phyloP scores from a whole-genome alignment of 2,888 invertebrate species.

The Thereva unica region DNA sequence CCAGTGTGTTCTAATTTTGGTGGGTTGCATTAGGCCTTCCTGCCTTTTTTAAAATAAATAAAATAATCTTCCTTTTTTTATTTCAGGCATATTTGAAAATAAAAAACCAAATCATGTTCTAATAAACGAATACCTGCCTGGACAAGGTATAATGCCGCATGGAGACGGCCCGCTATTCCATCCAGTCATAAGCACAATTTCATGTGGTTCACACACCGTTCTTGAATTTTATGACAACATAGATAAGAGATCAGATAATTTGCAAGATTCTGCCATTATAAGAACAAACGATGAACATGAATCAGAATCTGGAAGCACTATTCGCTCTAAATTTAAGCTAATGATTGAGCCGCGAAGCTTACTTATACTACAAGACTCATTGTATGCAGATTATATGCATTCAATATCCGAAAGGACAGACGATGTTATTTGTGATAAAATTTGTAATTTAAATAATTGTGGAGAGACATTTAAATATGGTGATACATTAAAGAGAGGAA shows the following conservation, averaged over 20 bases:
- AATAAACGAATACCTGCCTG: conserved; percentile 90
- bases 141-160: conserved; percentile 97
- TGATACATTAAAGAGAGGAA: conserved; percentile 71
- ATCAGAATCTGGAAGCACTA: neutral
- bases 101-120: conserved; percentile 88
- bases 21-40: too few species aligned
- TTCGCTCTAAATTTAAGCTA: conserved; percentile 60
- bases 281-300: neutral
- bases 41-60: neutral
- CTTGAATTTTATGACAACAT: conserved; percentile 73
- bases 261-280: neutral
- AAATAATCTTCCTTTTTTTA: neutral
- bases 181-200: conserved; percentile 91
- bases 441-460: conserved; percentile 71
- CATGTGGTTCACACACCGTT: conserved; percentile 87
- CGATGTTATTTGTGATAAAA: conserved; percentile 66
- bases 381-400: conserved; percentile 86
- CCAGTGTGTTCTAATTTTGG: too few species aligned
- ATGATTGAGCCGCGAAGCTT: conserved; percentile 87
- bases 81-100: conserved; percentile 62
- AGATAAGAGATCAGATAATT: neutral
- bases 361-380: conserved; percentile 77
- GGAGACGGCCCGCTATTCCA: conserved; percentile 93
- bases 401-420: conserved; percentile 73
- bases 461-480: conserved; percentile 62